These are phyloP conservation scores for Julus scandinavius DNA, from an alignment of 2,888 invertebrate species.

Conservation along the genomic window DNA sequence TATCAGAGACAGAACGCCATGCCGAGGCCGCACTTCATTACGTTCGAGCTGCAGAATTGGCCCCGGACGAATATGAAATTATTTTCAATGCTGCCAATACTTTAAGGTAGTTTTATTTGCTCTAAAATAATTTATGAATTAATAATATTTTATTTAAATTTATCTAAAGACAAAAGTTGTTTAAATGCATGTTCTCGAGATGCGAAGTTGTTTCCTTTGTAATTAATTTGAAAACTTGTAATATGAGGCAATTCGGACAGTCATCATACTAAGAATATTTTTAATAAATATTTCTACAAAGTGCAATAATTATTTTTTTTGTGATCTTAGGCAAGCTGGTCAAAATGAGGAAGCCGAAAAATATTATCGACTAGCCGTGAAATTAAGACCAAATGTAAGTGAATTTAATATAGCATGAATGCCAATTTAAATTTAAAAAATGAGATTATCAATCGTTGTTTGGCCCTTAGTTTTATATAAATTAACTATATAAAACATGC, in stretches of 20 bases:
- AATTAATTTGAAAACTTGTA: too few species aligned
- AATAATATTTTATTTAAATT: too few species aligned
- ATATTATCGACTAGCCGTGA: constrained; percentile 85
- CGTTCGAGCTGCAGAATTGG: constrained; percentile 80
- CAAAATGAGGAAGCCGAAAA: constrained; percentile 84
- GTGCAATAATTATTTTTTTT: background rate
- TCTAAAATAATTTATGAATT: background rate
- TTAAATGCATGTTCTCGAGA: too few species aligned
- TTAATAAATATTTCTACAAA: too few species aligned
- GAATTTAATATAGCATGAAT: background rate
- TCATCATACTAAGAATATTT: too few species aligned
- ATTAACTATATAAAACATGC: too few species aligned
- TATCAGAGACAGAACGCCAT: constrained; percentile 81
- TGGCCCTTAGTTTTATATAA: background rate
- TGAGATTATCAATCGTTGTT: background rate
- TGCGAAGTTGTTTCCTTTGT: too few species aligned
- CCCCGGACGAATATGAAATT: constrained; percentile 82
- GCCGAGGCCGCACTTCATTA: constrained; percentile 85
- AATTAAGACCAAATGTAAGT: constrained; percentile 73
- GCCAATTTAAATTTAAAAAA: too few species aligned
- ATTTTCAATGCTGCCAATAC: constrained; percentile 90
- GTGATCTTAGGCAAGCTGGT: constrained; percentile 73
- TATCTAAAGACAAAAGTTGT: too few species aligned
- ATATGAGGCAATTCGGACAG: too few species aligned
- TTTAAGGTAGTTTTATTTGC: constrained; percentile 69